Percentiles rank a stretch among this genome's conserved stretches.
Evolutionary conservation across 2,797 vertebrate genomes (phyloP).

Genomic region (Tachyglossus aculeatus): DNA sequence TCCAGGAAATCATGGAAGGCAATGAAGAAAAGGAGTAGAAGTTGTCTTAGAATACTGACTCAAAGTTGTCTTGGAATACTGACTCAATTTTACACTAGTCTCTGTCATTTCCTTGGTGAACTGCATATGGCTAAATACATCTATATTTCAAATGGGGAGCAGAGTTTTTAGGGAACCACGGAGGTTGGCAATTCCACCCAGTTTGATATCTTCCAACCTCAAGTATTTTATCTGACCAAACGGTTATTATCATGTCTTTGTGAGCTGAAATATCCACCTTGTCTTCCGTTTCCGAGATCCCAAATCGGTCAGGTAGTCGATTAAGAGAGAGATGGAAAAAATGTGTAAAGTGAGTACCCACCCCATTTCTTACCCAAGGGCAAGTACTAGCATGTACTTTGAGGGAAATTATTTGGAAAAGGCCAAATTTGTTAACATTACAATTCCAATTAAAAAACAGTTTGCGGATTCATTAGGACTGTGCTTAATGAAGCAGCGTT

Average conservation of each 20-base stretch:
- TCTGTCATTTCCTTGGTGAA: background rate
- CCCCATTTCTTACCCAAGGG: background rate
- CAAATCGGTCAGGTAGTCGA: background rate
- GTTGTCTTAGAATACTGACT: too few species aligned
- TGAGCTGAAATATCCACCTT: background rate
- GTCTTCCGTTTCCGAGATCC: background rate
- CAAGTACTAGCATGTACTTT: background rate
- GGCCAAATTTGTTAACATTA: background rate
- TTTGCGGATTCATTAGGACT: background rate
- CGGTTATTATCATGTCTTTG: background rate
- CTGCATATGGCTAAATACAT: background rate
- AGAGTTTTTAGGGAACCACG: background rate
- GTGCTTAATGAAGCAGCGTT: background rate
- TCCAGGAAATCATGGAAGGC: conserved; percentile 18
- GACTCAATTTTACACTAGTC: too few species aligned
- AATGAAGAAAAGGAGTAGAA: background rate
- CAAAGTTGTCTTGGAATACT: too few species aligned
- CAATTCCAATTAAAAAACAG: background rate
- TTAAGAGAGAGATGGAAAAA: too few species aligned
- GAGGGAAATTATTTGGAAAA: background rate
- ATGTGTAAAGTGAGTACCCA: background rate
- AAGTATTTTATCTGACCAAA: background rate
- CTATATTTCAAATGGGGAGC: background rate
- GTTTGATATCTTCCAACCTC: conserved; percentile 3
- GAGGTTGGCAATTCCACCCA: background rate